Percentiles rank a stretch among this genome's conserved stretches.
phyloP scores from a whole-genome alignment of 1,140 invertebrate species.

The Drosophila ogumai region DNA sequence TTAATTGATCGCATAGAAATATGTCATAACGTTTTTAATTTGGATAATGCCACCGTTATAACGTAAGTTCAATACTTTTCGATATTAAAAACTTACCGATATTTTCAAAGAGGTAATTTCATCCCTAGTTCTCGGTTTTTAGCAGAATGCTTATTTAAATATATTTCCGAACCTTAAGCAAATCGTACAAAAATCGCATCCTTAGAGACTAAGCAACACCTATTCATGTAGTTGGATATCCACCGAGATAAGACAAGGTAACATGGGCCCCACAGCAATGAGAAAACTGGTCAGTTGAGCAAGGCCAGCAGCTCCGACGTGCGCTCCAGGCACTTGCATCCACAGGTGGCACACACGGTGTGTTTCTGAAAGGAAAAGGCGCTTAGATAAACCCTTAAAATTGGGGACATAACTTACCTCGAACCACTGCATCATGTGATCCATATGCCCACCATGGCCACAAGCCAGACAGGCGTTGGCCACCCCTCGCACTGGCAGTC shows the following conservation, averaged over 20 bases:
- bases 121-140: not conserved
- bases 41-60: too few relatives aligned
- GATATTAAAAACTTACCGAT: too few relatives aligned
- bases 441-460: constrained; percentile 95
- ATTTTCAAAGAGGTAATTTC: too few relatives aligned
- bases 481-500: constrained; percentile 93
- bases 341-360: constrained; percentile 90
- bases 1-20: too few relatives aligned
- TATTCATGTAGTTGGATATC: constrained; percentile 16
- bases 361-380: constrained; percentile 83
- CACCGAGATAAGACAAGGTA: not conserved
- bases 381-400: too few relatives aligned
- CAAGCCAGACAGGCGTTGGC: constrained; percentile 93
- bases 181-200: constrained; percentile 44
- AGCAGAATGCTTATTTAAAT: constrained; percentile 20
- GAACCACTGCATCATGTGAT: constrained; percentile 94
- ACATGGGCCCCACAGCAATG: not conserved
- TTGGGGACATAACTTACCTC: constrained; percentile 86
- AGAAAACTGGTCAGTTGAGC: constrained; percentile 54
- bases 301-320: constrained; percentile 62
- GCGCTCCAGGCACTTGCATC: constrained; percentile 93
- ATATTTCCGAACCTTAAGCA: constrained; percentile 31
- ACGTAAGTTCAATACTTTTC: too few relatives aligned
- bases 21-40: too few relatives aligned
- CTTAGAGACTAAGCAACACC: constrained; percentile 54